A percentile compares a stretch with the other conserved stretches of the same genome.
phyloP scores from a whole-genome alignment of 35 echinoderm and acorn worm species.

The Hemicentrotus pulcherrimus region DNA sequence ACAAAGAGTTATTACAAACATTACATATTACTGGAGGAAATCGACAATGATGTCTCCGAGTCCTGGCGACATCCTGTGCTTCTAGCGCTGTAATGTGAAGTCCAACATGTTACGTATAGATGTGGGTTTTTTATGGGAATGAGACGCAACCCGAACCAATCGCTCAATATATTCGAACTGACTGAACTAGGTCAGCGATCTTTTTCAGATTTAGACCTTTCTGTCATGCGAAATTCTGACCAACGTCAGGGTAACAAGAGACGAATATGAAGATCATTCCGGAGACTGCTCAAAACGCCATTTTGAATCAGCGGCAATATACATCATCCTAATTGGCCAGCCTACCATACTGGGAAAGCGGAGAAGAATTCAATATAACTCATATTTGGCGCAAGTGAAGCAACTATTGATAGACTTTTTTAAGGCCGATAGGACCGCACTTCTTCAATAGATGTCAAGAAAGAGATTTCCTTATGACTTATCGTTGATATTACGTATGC shows the following conservation, averaged over 20 bases:
- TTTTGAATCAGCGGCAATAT: conserved; percentile 11
- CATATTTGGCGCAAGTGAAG: background rate
- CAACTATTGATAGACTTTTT: background rate
- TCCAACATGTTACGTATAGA: background rate
- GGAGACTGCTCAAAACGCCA: background rate
- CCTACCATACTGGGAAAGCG: background rate
- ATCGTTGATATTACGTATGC: background rate
- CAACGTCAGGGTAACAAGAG: background rate
- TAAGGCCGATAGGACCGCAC: background rate
- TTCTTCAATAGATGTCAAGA: background rate
- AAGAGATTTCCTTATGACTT: background rate
- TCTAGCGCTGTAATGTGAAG: background rate
- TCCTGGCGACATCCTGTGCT: background rate
- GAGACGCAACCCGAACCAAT: conserved; percentile 8
- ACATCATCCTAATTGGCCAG: conserved; percentile 1
- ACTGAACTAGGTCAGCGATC: background rate
- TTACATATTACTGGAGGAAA: background rate
- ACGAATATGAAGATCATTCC: background rate
- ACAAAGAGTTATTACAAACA: background rate
- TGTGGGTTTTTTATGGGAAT: background rate
- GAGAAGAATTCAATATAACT: conserved; percentile 4
- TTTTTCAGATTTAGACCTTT: background rate
- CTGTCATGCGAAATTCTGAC: background rate
- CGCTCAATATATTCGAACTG: background rate
- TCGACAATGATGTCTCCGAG: background rate